These are phyloP conservation scores for Blastobasis adustella DNA, from an alignment of 2,888 invertebrate species.

Conservation along the genomic window DNA sequence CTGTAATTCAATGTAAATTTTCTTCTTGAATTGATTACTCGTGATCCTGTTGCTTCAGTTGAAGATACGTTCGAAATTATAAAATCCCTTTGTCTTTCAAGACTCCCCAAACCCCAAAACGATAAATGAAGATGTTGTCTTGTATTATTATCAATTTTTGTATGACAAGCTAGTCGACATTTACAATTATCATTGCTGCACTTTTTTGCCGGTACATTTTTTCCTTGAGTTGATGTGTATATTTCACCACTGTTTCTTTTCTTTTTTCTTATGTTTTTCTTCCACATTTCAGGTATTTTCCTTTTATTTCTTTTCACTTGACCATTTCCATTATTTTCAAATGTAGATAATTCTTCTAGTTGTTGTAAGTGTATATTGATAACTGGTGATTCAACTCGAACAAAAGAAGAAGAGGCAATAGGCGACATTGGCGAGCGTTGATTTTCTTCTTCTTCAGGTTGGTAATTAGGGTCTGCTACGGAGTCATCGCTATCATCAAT, in stretches of 20 bases:
- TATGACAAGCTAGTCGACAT: constrained; percentile 8
- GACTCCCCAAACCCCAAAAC: constrained; percentile 6
- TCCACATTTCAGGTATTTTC: constrained; percentile 7
- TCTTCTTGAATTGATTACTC: constrained; percentile 9
- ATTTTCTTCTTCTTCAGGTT: constrained; percentile 3
- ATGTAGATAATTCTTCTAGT: neutral
- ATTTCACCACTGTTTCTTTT: constrained; percentile 4
- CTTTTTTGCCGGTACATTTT: constrained; percentile 6
- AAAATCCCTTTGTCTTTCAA: constrained; percentile 13
- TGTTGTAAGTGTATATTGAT: neutral
- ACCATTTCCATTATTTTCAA: neutral
- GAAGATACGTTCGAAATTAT: constrained; percentile 6
- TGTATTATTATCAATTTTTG: constrained; percentile 11
- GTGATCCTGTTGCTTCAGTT: constrained; percentile 9
- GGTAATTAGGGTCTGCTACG: constrained; percentile 3
- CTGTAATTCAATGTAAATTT: constrained; percentile 12
- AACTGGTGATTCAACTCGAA: neutral
- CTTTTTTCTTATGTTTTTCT: constrained; percentile 1
- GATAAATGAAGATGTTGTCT: constrained; percentile 9
- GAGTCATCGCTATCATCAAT: constrained; percentile 8
- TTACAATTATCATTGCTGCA: constrained; percentile 7
- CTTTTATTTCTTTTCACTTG: constrained; percentile 8
- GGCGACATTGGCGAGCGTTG: constrained; percentile 2
- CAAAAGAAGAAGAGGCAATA: neutral
- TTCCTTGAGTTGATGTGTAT: constrained; percentile 4